A percentile compares a stretch with the other conserved stretches of the same genome.
These are phyloP conservation scores for Dicaeum eximium DNA, from an alignment of 2,113 vertebrate species.

Conservation along the genomic window DNA sequence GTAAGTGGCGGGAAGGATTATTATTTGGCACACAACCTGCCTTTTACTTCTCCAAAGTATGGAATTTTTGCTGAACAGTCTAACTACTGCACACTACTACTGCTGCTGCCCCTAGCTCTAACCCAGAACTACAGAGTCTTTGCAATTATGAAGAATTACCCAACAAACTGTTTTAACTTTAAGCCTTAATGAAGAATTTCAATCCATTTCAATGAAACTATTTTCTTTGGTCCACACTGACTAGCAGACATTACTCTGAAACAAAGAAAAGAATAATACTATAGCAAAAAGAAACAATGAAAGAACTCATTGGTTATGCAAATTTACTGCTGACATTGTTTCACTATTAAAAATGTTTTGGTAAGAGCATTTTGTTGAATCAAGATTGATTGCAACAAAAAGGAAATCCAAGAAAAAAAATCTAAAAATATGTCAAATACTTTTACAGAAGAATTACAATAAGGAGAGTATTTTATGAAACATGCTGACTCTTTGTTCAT, in stretches of 20 bases:
- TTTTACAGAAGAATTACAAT: conserved; percentile 15
- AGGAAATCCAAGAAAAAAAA: conserved; percentile 18
- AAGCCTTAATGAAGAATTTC: not conserved
- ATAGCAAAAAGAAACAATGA: conserved; percentile 21
- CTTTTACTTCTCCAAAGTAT: not conserved
- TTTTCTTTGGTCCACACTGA: not conserved
- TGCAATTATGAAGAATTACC: not conserved
- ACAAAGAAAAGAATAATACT: not conserved
- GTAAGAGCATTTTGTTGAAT: not conserved
- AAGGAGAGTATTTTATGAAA: conserved; percentile 31
- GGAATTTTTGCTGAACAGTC: not conserved
- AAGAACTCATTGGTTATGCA: conserved; percentile 32
- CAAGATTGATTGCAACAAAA: not conserved
- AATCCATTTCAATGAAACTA: not conserved
- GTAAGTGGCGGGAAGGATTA: not conserved
- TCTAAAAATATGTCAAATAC: conserved; percentile 8
- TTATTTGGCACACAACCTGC: not conserved
- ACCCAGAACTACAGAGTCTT: not conserved
- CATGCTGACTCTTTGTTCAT: conserved; percentile 1
- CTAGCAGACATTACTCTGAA: not conserved
- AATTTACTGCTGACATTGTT: conserved; percentile 40
- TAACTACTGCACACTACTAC: not conserved
- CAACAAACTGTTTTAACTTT: not conserved
- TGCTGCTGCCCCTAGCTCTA: not conserved
- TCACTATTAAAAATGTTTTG: conserved; percentile 57